A percentile compares a stretch with the other conserved stretches of the same genome.
phyloP scores from a whole-genome alignment of 2,888 invertebrate genomes.

The Sphaerophoria taeniata region DNA sequence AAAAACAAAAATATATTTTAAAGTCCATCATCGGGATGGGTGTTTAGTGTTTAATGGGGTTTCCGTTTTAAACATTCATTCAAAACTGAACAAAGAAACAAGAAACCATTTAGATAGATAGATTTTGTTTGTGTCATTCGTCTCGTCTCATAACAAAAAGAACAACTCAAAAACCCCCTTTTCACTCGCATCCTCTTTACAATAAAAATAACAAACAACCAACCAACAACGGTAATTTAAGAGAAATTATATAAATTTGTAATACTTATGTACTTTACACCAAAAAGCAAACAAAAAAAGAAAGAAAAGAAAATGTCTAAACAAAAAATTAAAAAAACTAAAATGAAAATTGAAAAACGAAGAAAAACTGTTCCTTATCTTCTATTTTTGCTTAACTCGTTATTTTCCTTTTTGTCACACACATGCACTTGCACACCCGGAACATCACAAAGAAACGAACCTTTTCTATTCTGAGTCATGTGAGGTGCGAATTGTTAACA shows the following conservation, averaged over 20 bases:
- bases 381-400: conserved; percentile 15
- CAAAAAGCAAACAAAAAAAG: conserved; percentile 56
- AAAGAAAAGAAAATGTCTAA: conserved; percentile 35
- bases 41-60: conserved; percentile 38
- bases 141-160: conserved; percentile 24
- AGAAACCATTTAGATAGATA: conserved; percentile 6
- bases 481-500: neutral
- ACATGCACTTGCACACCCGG: conserved; percentile 1
- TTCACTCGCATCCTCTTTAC: conserved; percentile 54
- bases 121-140: conserved; percentile 18
- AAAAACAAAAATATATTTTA: neutral
- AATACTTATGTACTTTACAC: conserved; percentile 66
- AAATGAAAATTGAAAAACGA: conserved; percentile 44
- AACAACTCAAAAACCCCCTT: conserved; percentile 37
- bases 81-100: conserved; percentile 23
- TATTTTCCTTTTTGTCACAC: conserved; percentile 10
- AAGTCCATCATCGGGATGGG: conserved; percentile 23
- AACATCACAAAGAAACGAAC: neutral
- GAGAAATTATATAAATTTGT: conserved; percentile 73
- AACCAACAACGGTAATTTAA: conserved; percentile 70
- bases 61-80: conserved; percentile 22
- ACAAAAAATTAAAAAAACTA: conserved; percentile 52
- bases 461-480: neutral
- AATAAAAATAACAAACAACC: conserved; percentile 53
- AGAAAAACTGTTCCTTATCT: conserved; percentile 59